phyloP scores from a whole-genome alignment of 1,140 invertebrate species.

The Leptinotarsa texana region DNA sequence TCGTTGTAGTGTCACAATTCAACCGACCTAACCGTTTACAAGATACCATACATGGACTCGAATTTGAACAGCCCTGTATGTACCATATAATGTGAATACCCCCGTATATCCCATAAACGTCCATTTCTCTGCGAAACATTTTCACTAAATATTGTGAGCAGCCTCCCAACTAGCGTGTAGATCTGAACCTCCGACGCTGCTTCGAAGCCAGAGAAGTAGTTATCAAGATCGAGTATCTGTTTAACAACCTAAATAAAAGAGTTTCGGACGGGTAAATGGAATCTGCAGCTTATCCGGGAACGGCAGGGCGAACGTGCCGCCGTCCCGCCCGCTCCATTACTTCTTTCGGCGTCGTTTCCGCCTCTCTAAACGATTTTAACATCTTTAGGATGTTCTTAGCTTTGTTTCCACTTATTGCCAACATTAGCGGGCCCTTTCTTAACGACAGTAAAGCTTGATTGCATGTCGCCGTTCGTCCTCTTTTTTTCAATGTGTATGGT shows the following conservation, averaged over 20 bases:
- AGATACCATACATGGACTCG: too few relatives aligned
- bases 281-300: conserved; percentile 46
- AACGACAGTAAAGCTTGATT: neutral
- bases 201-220: conserved; percentile 18
- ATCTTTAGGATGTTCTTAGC: conserved; percentile 45
- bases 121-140: neutral
- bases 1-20: too few relatives aligned
- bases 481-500: neutral
- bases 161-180: neutral
- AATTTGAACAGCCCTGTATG: neutral
- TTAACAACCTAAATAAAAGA: conserved; percentile 53
- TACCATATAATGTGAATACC: neutral
- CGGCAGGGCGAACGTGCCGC: conserved; percentile 23
- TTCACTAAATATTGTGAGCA: neutral
- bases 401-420: conserved; percentile 40
- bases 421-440: conserved; percentile 23
- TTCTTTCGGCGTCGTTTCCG: conserved; percentile 38
- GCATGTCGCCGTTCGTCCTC: neutral
- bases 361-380: conserved; percentile 45
- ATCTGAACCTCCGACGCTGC: conserved; percentile 10
- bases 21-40: too few relatives aligned
- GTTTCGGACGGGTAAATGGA: conserved; percentile 52
- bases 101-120: neutral
- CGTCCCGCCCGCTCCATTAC: conserved; percentile 44
- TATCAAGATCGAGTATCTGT: conserved; percentile 46